Base-by-base conservation (phyloP, 2,113 vertebrate genomes). In the Miniopterus natalensis region DNA sequence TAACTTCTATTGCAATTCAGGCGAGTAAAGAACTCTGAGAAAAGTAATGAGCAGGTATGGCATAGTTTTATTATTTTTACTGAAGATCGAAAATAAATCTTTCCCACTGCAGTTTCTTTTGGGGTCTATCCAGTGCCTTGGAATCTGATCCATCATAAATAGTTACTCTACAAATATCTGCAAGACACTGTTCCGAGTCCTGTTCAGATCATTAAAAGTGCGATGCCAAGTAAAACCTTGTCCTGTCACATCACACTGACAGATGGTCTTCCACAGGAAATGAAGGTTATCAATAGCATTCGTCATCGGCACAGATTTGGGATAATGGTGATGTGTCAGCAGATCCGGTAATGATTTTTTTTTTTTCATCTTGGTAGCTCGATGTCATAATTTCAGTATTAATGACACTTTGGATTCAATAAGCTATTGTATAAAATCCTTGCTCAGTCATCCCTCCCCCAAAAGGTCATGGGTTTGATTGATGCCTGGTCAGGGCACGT, bases 131-230 rank as follows among this genome's bases (percentile, higher is more conserved):
- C 27, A 53, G 0, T 36, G 6, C 55, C n/a, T 79, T 84, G n/a
- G 42, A 90, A 66, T 74, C 78, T 91, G 74, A 86, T 91, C 81
- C 18, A 95, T 73, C 55, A 36, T 36, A 36, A 94, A 57, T 74
- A 87, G 79, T 87, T 36, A 87, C 23, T 84, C 70, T 75, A 23
- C 42, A 92, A 81, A 40, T 65, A 66, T 83, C 42, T 87, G 27
- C 29, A 75, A 42, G 14, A 10, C 13, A 71, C 2, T 71, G 9
- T 55, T 80, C 9, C 21, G 17, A 59, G 42, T 74, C 21, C 68
- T 94, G 12, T 36, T 70, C 71, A 71, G 23, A 70, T 68, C 31
- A 47, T 63, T 92, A 84, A 85, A 77, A 70, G 2, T 18, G 21
- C 57, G 61, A 55, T 47, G 15, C 80, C 75, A 84, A 63, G 29